Evolutionary conservation across 2,113 vertebrate genomes (phyloP).

Genomic region (Paramormyrops kingsleyae): DNA sequence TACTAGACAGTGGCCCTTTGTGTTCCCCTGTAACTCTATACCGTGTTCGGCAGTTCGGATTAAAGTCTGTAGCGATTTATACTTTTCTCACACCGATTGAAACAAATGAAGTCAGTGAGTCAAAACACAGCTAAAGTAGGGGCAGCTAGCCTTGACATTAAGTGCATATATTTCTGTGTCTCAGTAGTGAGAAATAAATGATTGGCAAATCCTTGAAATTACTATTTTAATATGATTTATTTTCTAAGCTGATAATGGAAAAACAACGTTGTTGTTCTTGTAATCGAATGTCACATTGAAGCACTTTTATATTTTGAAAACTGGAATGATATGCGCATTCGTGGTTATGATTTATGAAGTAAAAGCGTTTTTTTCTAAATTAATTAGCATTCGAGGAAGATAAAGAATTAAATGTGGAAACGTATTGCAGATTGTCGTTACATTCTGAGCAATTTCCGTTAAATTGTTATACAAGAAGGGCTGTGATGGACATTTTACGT

Average conservation of each 20-base stretch:
- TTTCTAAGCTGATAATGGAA: neutral
- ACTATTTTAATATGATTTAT: neutral
- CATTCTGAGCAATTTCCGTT: neutral
- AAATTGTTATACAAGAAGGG: neutral
- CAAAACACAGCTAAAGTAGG: constrained; percentile 18
- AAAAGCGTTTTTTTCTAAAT: neutral
- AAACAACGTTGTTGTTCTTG: neutral
- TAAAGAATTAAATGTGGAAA: neutral
- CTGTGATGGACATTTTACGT: neutral
- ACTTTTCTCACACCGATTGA: constrained; percentile 20
- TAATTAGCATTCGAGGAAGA: neutral
- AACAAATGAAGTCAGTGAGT: constrained; percentile 26
- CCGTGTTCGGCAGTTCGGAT: constrained; percentile 41
- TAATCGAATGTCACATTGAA: neutral
- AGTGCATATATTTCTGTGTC: neutral
- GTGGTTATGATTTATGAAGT: neutral
- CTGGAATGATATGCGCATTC: neutral
- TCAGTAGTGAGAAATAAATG: neutral
- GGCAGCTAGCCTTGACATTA: constrained; percentile 24
- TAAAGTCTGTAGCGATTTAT: constrained; percentile 37
- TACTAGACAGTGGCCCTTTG: constrained; percentile 51
- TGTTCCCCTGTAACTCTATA: constrained; percentile 45
- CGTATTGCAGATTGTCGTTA: neutral
- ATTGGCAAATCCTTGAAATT: neutral
- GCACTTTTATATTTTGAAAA: neutral